Base-by-base conservation (phyloP, 2,888 invertebrate species). In the Troides aeacus region DNA sequence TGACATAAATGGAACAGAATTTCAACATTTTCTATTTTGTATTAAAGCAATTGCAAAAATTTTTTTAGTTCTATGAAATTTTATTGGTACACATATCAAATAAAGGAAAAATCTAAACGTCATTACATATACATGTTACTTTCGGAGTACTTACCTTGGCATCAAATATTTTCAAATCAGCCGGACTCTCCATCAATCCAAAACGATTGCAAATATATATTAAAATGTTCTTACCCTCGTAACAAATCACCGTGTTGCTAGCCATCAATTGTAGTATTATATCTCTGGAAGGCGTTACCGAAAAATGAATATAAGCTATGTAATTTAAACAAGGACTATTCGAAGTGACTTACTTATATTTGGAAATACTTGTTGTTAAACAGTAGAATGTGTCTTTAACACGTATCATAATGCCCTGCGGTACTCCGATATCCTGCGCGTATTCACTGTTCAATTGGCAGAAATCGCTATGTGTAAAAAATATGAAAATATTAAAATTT, bases 401-500 rank as follows among this genome's bases (percentile, higher is more conserved):
- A 68, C 73, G 67, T 57, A 92, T 70, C 73, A 92, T 75, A 36
- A 92, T 62, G 15, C 87, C 88, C 60, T 83, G 83, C n/a, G 85
- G 76, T n/a, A 74, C 64, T 65, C 88, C 86, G 7, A 72, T 62
- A 17, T 81, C 84, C 70, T 87, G 87, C 6, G 84, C 85, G 72
- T 84, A 78, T 2, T 84, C 85, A 39, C 75, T 75, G 72, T 89
- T 90, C 21, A 92, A 77, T 74, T 92, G 91, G 72, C 81, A 84
- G 76, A 84, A 90, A 21, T 87, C 89, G 74, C 91, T 89, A 66
- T 92, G 92, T 18, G 50, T n/a, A 7, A 53, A n/a, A n/a, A 46
- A 46, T 53, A n/a, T 53, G 18, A 53, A n/a, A 18, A 53, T 6
- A 53, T 53, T n/a, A n/a, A 6, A 53, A 5, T 53, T n/a, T 18